Evolutionary conservation across 2,113 vertebrate species (phyloP), one percentile per base, ranked within the genome.

Genomic region (Microcebus lehilahytsara): DNA sequence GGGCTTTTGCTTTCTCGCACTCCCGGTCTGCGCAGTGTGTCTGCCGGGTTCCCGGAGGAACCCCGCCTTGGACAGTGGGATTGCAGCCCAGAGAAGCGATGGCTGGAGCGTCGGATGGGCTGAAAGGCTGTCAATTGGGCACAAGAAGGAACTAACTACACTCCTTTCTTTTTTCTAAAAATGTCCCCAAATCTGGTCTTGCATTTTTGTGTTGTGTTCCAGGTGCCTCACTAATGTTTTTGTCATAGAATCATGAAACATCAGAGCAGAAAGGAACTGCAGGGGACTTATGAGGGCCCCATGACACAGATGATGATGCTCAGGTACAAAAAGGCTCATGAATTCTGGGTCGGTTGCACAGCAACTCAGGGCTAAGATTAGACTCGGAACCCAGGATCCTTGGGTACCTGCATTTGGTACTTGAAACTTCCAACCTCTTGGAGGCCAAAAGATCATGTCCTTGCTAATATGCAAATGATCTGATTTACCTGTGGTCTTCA

Each of bases 21-120:
- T 58, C 53, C 3, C 6, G 34, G n/a, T 10, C 49, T 49, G 49
- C 10, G 49, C 49, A 46, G 11, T 25, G 30, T 51, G 7, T 60
- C 60, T 25, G 20, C 9, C 80, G 2, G 19, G 12, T 51, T 37
- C 58, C 58, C 37, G 16, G 34, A 75, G 53, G 13, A 30, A 2
- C 53, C 32, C 5, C 20, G 8, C 30, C 4, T 16, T 17, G 20
- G 46, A 40, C 14, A 72, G 23, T 20, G 16, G 37, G n/a, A 7
- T 30, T 27, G 16, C 9, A 79, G 1, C 1, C 0, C 2, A 69
- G 12, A 30, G 60, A 60, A 37, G 17, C 23, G 3, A 4, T 53
- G 16, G 7, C 79, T 72, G 19, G 9, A n/a, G 30, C 23, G 27
- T 40, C 37, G 23, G 1, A 16, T 51, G 20, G 27, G 3, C 30